These are phyloP conservation scores for Plecotus auritus DNA, from an alignment of 2,113 vertebrate species.

Conservation along the genomic window DNA sequence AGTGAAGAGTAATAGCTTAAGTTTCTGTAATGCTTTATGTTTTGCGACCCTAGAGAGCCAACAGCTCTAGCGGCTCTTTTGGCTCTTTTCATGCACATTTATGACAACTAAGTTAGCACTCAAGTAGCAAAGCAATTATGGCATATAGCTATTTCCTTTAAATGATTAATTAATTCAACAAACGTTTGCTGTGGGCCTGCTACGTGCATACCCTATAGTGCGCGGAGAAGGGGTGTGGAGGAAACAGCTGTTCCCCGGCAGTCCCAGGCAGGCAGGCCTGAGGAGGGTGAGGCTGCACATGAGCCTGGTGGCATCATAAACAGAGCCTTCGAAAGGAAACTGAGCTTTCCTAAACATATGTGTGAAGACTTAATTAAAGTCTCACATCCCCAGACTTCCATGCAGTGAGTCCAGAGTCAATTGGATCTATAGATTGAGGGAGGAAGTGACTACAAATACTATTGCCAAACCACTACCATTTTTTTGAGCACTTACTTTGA, in stretches of 20 bases:
- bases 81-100: neutral
- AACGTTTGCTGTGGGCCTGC: neutral
- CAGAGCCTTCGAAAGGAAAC: neutral
- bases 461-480: neutral
- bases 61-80: neutral
- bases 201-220: neutral
- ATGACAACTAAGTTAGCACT: neutral
- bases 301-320: neutral
- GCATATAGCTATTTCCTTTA: slow-evolving; percentile 32
- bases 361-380: neutral
- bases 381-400: neutral
- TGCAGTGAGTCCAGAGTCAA: neutral
- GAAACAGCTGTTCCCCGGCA: neutral
- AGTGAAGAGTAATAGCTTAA: neutral
- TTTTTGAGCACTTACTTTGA: neutral
- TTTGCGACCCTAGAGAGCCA: slow-evolving; percentile 19
- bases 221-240: neutral
- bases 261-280: neutral
- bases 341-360: neutral
- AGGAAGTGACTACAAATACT: neutral
- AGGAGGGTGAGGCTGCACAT: neutral
- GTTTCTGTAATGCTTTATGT: neutral
- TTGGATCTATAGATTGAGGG: neutral
- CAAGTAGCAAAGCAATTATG: slow-evolving; percentile 12
- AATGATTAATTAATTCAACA: slow-evolving; percentile 35